Conservation (phyloP, 1,140 invertebrate genomes). For the Diorhabda sublineata region DNA sequence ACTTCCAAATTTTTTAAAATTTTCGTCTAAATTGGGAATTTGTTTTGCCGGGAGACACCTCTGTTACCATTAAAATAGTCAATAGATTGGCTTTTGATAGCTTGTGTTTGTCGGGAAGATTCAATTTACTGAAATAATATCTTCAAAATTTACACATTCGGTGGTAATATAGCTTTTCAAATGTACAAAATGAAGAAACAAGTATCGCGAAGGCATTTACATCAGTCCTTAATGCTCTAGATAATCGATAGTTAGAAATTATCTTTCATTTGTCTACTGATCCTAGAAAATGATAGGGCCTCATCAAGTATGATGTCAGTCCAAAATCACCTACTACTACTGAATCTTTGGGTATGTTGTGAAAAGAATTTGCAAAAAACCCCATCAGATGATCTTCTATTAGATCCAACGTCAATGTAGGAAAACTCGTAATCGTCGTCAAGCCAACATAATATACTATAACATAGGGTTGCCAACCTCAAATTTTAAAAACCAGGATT, state of each 20-base stretch:
- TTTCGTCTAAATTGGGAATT: background rate
- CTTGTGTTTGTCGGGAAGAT: conserved; percentile 2
- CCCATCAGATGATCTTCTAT: too few species aligned
- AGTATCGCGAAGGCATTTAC: conserved; percentile 4
- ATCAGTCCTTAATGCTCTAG: background rate
- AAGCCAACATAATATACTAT: too few species aligned
- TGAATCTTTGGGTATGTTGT: background rate
- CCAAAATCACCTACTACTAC: background rate
- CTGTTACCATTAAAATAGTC: background rate
- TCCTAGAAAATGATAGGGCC: conserved; percentile 4
- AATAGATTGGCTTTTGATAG: background rate
- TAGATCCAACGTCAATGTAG: too few species aligned
- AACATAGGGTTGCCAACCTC: too few species aligned
- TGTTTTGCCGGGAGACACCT: conserved; percentile 6
- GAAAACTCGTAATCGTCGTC: too few species aligned
- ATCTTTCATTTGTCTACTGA: background rate
- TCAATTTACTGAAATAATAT: background rate
- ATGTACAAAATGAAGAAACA: background rate
- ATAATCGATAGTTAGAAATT: conserved; percentile 5
- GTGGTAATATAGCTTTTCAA: conserved; percentile 1
- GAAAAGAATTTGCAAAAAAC: too few species aligned
- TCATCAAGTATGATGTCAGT: conserved; percentile 1
- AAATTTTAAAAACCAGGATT: too few species aligned
- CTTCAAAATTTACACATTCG: conserved; percentile 1
- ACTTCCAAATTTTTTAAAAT: too few species aligned